Conservation (phyloP, 2,113 vertebrate genomes). For the Datnioides undecimradiatus region DNA sequence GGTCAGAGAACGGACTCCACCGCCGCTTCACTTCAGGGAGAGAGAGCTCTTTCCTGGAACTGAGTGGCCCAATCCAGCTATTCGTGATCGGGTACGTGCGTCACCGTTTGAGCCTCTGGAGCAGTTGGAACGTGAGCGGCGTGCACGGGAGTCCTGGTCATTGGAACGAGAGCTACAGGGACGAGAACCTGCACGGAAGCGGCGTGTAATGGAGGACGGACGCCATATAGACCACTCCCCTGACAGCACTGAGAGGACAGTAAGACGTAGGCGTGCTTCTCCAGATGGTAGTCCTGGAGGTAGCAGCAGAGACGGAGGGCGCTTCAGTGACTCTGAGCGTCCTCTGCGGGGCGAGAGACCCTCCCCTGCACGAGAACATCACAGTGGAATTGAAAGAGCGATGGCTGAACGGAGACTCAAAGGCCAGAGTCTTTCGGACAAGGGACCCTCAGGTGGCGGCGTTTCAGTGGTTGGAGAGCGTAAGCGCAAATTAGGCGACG, state of each 20-base stretch:
- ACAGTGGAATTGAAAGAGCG: constrained; percentile 88
- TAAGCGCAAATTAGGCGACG: constrained; percentile 89
- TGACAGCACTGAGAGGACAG: constrained; percentile 91
- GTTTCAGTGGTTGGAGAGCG: constrained; percentile 75
- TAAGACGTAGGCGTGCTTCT: constrained; percentile 90
- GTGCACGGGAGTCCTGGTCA: constrained; percentile 93
- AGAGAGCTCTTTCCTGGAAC: constrained; percentile 92
- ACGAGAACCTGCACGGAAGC: constrained; percentile 91
- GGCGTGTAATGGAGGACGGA: constrained; percentile 90
- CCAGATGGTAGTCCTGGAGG: constrained; percentile 94
- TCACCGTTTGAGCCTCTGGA: constrained; percentile 93
- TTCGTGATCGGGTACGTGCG: constrained; percentile 89
- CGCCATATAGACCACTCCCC: constrained; percentile 94
- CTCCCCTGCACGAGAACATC: constrained; percentile 88
- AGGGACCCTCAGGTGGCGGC: constrained; percentile 49
- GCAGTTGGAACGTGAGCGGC: constrained; percentile 90
- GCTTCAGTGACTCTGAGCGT: constrained; percentile 92
- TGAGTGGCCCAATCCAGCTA: constrained; percentile 92
- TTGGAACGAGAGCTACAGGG: constrained; percentile 91
- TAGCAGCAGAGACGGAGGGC: constrained; percentile 91
- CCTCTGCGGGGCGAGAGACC: constrained; percentile 88
- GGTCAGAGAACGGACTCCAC: constrained; percentile 94
- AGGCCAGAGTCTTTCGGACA: constrained; percentile 67
- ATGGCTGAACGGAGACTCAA: constrained; percentile 87
- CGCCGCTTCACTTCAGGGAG: constrained; percentile 94